phyloP scores from a whole-genome alignment of 2,888 invertebrate species.

The Protonemura montana region DNA sequence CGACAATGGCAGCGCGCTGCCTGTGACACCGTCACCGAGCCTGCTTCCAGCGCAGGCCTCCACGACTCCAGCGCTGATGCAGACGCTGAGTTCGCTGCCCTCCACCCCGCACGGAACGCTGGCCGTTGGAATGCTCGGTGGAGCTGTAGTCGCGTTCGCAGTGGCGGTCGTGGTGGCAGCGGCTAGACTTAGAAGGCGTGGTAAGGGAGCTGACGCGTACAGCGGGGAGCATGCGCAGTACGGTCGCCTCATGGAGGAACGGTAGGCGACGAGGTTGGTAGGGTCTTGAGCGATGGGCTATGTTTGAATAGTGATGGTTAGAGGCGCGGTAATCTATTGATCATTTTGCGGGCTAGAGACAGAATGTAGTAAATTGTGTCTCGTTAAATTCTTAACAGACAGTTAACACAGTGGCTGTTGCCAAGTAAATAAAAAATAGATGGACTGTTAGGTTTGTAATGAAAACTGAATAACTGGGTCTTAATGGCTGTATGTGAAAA shows the following conservation, averaged over 20 bases:
- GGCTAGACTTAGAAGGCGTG: background rate
- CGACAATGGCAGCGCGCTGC: background rate
- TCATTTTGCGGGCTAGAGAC: no score
- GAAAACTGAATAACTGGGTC: no score
- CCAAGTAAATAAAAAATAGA: no score
- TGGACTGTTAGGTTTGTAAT: no score
- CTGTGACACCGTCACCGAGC: background rate
- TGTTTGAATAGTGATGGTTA: no score
- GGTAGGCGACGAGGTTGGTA: no score
- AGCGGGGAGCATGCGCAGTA: background rate
- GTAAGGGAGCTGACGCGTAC: background rate
- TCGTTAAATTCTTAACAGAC: no score
- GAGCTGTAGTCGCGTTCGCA: background rate
- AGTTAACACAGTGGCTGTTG: no score
- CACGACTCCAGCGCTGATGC: background rate
- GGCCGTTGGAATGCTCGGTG: background rate
- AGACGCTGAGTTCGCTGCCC: background rate
- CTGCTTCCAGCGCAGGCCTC: background rate
- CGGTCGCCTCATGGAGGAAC: background rate
- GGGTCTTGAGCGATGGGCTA: no score
- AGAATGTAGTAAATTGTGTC: no score
- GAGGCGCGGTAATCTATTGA: no score
- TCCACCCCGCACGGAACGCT: background rate
- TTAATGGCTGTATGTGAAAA: no score
- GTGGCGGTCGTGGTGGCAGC: background rate